Base-by-base conservation (phyloP, 2,888 invertebrate species). In the Octodonta nipae region DNA sequence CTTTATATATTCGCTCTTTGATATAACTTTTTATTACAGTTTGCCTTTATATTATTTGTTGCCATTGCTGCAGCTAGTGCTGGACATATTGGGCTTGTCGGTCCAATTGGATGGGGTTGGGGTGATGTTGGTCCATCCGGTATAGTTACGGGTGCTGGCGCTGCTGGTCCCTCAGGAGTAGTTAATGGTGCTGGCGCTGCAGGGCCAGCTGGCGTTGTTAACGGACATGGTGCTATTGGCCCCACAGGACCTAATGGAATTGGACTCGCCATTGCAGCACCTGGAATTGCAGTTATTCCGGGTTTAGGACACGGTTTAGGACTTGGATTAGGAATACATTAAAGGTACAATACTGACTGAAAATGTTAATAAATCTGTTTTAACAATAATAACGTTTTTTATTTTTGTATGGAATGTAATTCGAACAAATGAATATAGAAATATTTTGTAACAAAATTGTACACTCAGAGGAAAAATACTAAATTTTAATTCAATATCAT, bases 191-290 rank as follows among this genome's bases (percentile, higher is more conserved):
- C 34, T 7, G 41, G 38, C 15, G 36, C 41, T n/a, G 35, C 28
- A 13, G 41, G 41, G 38, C 38, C 36, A 12, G 11, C 33, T 31
- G 42, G 43, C 31, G 24, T 38, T 10, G 41, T 40, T 15, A 37
- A 29, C 31, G 42, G 42, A 31, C 34, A 33, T 17, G 42, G 42
- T 4, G 37, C 35, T 14, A 34, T 40, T 15, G 40, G 36, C 15
- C 40, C 40, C 12, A 40, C 40, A 15, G 40, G 40, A 33, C 40
- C 40, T 16, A 40, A 40, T 22, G 30, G 20, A 20, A 16, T 17
- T 10, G 30, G 20, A 10, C n/a, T 22, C 22, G 22, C 22, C 22
- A n/a, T 32, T n/a, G 32, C 32, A 7, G 32, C 31, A 7, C 32
- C 32, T 4, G 10, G n/a, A 15, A n/a, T n/a, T n/a, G n/a, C n/a